phyloP scores from a whole-genome alignment of 1,140 invertebrate genomes.

The Bombus fervidus region DNA sequence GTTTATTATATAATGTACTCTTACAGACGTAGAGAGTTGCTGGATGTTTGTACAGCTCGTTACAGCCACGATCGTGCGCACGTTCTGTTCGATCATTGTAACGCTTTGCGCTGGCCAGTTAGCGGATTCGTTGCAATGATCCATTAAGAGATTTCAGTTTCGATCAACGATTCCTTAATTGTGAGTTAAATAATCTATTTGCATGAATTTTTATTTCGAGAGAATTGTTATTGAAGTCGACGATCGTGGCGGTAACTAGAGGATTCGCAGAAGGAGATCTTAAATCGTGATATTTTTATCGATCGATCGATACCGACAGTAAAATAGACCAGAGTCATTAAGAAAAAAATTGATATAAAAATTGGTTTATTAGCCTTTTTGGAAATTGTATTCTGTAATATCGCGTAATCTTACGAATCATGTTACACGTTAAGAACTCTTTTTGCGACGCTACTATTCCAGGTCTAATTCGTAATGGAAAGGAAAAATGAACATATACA shows the following conservation, averaged over 20 bases:
- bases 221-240: not conserved
- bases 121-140: slow-evolving; percentile 61
- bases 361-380: not conserved
- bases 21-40: slow-evolving; percentile 10
- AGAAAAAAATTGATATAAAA: not conserved
- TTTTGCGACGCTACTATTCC: slow-evolving; percentile 44
- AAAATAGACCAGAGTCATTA: accelerated
- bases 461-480: slow-evolving; percentile 55
- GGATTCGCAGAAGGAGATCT: slow-evolving; percentile 43
- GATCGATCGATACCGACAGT: not conserved
- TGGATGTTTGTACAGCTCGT: slow-evolving; percentile 35
- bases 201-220: accelerated
- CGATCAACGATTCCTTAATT: not conserved
- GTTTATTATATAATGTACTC: slow-evolving; percentile 49
- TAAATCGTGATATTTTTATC: not conserved
- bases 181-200: not conserved
- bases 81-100: slow-evolving; percentile 48
- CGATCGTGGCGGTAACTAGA: slow-evolving; percentile 53
- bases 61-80: slow-evolving; percentile 55
- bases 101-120: slow-evolving; percentile 64
- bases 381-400: not conserved
- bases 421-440: slow-evolving; percentile 34
- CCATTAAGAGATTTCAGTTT: not conserved
- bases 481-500: slow-evolving; percentile 41
- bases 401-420: not conserved